Evolutionary conservation across 92 coral and sea anemone species (phyloP).

Genomic region (Palythoa grandis): DNA sequence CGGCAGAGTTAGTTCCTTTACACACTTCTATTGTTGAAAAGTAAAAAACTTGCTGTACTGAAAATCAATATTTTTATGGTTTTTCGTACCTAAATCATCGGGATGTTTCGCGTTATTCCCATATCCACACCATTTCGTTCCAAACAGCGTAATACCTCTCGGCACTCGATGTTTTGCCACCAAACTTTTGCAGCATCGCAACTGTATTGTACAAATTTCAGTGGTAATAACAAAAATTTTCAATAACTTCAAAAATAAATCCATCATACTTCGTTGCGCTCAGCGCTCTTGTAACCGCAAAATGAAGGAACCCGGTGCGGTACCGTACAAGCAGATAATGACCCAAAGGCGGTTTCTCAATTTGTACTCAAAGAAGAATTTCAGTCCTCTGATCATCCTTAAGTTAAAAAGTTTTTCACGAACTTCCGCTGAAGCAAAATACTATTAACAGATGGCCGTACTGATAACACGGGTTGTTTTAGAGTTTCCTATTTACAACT

Average conservation of each 20-base stretch:
- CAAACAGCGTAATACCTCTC: constrained; percentile 14
- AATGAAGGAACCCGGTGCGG: neutral
- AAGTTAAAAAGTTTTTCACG: neutral
- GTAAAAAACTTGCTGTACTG: too few relatives aligned
- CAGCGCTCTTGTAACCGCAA: neutral
- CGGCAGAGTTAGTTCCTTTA: too few relatives aligned
- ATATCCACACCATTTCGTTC: constrained; percentile 24
- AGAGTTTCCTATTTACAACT: neutral
- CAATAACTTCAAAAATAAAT: neutral
- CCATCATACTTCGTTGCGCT: neutral
- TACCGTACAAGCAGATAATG: neutral
- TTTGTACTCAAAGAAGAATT: neutral
- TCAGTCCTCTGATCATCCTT: neutral
- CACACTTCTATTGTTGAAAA: too few relatives aligned
- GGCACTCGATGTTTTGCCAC: neutral
- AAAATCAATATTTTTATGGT: neutral
- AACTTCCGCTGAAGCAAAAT: constrained; percentile 4
- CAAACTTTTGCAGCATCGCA: constrained; percentile 1
- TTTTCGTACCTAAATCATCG: constrained; percentile 5
- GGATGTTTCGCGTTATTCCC: constrained; percentile 8
- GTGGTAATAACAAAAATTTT: neutral
- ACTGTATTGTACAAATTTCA: neutral
- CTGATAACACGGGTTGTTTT: neutral
- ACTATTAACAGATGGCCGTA: neutral
- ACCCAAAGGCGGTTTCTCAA: neutral